phyloP scores from a whole-genome alignment of 2,888 invertebrate species.

The Agrotis segetum region DNA sequence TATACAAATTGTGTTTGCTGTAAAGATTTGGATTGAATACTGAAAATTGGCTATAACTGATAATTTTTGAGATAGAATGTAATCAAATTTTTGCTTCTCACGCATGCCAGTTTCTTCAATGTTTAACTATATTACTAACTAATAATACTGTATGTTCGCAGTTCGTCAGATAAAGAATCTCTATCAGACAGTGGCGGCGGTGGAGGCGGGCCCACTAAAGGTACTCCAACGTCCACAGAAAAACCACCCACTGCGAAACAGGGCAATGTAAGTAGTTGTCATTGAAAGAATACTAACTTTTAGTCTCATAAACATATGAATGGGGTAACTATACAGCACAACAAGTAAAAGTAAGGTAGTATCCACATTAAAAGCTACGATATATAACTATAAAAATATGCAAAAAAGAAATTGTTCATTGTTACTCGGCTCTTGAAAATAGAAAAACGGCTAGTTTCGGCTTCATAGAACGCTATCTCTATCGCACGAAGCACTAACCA shows the following conservation, averaged over 20 bases:
- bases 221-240: conserved; percentile 81
- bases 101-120: too few relatives aligned
- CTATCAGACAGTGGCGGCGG: conserved; percentile 91
- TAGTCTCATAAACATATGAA: too few relatives aligned
- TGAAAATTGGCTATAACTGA: neutral
- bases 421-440: too few relatives aligned
- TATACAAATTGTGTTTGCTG: neutral
- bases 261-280: conserved; percentile 76
- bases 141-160: conserved; percentile 57
- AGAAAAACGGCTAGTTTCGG: too few relatives aligned
- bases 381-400: too few relatives aligned
- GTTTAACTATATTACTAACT: neutral
- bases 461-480: too few relatives aligned
- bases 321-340: too few relatives aligned
- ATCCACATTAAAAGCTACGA: too few relatives aligned
- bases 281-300: too few relatives aligned
- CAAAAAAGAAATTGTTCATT: too few relatives aligned
- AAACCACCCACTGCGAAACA: conserved; percentile 80
- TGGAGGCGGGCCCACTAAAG: conserved; percentile 79
- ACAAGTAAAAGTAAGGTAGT: too few relatives aligned
- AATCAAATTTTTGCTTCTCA: neutral
- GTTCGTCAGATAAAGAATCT: conserved; percentile 95
- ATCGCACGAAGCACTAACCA: too few relatives aligned
- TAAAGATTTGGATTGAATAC: neutral
- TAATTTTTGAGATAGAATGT: neutral